phyloP scores from a whole-genome alignment of 2,888 invertebrate species.

The Macaria liturata region DNA sequence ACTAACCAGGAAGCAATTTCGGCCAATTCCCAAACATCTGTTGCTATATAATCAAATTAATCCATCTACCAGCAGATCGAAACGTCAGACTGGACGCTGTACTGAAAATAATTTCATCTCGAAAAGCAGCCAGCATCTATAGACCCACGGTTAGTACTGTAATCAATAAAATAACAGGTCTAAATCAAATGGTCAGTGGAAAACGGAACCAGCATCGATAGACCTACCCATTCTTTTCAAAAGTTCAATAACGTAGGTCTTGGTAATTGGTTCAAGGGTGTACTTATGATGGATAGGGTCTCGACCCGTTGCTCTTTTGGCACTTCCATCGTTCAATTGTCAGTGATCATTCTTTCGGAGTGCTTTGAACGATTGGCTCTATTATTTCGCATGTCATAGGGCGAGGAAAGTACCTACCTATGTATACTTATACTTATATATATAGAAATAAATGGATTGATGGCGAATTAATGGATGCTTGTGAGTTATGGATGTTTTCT shows the following conservation, averaged over 20 bases:
- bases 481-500: slow-evolving; percentile 13
- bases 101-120: slow-evolving; percentile 76
- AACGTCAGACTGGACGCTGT: slow-evolving; percentile 75
- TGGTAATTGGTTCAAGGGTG: slow-evolving; percentile 46
- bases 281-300: slow-evolving; percentile 74
- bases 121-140: slow-evolving; percentile 43
- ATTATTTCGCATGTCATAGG: slow-evolving; percentile 64
- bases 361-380: slow-evolving; percentile 63
- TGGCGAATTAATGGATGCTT: slow-evolving; percentile 18
- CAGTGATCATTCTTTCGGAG: slow-evolving; percentile 73
- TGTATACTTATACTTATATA: slow-evolving; percentile 4
- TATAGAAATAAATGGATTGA: slow-evolving; percentile 30
- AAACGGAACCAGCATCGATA: slow-evolving; percentile 30
- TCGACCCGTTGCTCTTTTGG: slow-evolving; percentile 73
- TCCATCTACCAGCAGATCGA: slow-evolving; percentile 81
- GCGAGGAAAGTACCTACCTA: slow-evolving; percentile 15
- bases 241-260: slow-evolving; percentile 35
- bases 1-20: slow-evolving; percentile 12
- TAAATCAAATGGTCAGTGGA: slow-evolving; percentile 3
- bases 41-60: slow-evolving; percentile 79
- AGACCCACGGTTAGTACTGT: slow-evolving; percentile 4
- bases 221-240: slow-evolving; percentile 36
- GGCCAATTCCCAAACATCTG: slow-evolving; percentile 57
- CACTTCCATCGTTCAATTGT: slow-evolving; percentile 76
- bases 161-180: not conserved